Evolutionary conservation across 2,888 invertebrate species (phyloP), one percentile per base, ranked within the genome.

Genomic region (Drosophila antonietae): DNA sequence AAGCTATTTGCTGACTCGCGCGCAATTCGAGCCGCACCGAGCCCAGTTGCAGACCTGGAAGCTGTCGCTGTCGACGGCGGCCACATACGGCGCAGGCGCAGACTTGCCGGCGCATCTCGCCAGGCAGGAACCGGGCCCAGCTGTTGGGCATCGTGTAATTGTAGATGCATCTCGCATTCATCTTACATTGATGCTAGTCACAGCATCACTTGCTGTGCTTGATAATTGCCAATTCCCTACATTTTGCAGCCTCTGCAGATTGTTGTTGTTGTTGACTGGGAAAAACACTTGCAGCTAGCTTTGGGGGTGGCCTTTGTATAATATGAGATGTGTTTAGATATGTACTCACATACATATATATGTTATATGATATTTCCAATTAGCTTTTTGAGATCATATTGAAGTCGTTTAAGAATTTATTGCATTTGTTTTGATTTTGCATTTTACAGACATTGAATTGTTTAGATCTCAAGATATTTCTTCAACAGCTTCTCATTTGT

Each of bases 1-100:
- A 62, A 82, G 75, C 61, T 87, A 84, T 84, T 84, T 81, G 88
- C 84, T 85, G 88, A 88, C 81, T 85, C 31, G 76, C 70, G 68
- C 72, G 78, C 69, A 71, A 80, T 78, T 74, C 69, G 79, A 70
- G 70, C 69, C 67, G 49, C 49, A 31, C 12, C 49, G 49, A 63
- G 60, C 43, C 59, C 64, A 58, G 68, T 78, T 62, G 68, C 56
- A 70, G 76, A 53, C 43, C 39, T 37, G 56, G 20, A 53, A 53
- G 53, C 58, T 18, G 41, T 41, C 41, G 18, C 43, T 43, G 23
- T 23, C 23, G 18, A 5, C 41, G 56, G 6, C 20, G 80, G 69
- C 88, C 83, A 83, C 83, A 83, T 83, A 81, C 77, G 70, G 75
- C 62, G 76, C 57, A 51, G 51, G 9, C 44, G 65, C 65, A 77